A percentile compares a stretch with the other conserved stretches of the same genome.
phyloP scores from a whole-genome alignment of 2,888 invertebrate species.

The Unio pictorum region DNA sequence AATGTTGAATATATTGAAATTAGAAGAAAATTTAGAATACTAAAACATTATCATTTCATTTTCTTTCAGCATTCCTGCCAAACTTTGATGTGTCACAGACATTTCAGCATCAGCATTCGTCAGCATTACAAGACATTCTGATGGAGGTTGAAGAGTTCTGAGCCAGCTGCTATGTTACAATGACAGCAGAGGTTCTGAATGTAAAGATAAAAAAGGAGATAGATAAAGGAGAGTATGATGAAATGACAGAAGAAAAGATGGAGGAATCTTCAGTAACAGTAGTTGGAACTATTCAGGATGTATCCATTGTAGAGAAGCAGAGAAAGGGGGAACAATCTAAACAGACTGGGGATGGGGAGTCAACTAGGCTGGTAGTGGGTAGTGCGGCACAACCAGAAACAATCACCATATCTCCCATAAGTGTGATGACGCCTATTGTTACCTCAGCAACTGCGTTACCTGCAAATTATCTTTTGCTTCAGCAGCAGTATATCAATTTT shows the following conservation, averaged over 20 bases:
- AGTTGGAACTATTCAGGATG: not conserved
- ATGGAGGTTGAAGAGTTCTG: too few relatives aligned
- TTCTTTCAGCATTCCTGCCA: too few relatives aligned
- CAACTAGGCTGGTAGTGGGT: conserved; percentile 6
- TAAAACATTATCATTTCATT: too few relatives aligned
- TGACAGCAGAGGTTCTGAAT: conserved; percentile 8
- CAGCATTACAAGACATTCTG: too few relatives aligned
- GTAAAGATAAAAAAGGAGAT: conserved; percentile 15
- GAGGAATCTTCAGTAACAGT: conserved; percentile 1
- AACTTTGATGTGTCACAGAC: too few relatives aligned
- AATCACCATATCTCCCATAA: too few relatives aligned
- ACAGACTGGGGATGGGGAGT: conserved; percentile 6
- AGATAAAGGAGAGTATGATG: conserved; percentile 4
- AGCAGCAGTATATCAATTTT: conserved; percentile 53
- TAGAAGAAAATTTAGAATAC: too few relatives aligned
- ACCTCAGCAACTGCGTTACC: conserved; percentile 2
- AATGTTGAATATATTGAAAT: too few relatives aligned
- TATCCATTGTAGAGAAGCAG: conserved; percentile 2
- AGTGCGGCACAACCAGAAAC: conserved; percentile 20
- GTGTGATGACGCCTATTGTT: too few relatives aligned
- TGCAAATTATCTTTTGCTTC: conserved; percentile 32
- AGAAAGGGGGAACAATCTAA: not conserved
- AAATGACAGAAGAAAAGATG: conserved; percentile 3
- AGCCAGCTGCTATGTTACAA: not conserved
- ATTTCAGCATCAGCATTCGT: too few relatives aligned